Percentiles rank a stretch among this genome's conserved stretches.
Evolutionary conservation across 2,113 vertebrate species (phyloP).

Genomic region (Heterochromis multidens): DNA sequence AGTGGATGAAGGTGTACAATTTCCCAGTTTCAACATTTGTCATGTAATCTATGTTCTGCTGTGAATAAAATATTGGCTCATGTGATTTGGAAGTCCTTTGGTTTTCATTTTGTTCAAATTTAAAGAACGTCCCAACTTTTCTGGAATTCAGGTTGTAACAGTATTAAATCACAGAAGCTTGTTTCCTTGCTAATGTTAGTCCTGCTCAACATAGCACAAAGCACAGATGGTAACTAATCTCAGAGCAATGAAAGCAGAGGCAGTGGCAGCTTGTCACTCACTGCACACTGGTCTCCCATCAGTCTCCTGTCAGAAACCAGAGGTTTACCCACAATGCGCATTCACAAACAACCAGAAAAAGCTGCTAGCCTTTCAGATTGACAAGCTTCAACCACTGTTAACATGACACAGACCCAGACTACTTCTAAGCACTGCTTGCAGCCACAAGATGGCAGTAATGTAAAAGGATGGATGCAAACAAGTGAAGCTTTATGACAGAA

Average conservation of each 20-base stretch:
- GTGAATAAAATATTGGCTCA: no score
- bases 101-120: no score
- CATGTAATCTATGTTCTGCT: no score
- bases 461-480: not conserved
- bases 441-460: not conserved
- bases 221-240: not conserved
- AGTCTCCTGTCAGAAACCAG: not conserved
- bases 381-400: not conserved
- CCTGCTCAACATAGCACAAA: not conserved
- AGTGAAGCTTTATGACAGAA: not conserved
- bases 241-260: not conserved
- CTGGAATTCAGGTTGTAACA: no score
- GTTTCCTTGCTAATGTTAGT: not conserved
- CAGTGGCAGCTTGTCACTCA: not conserved
- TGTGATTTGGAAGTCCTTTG: no score
- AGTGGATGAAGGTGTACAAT: no score
- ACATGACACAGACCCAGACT: not conserved
- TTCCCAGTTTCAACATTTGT: no score
- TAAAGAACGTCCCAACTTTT: no score
- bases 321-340: not conserved
- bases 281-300: not conserved
- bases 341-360: not conserved
- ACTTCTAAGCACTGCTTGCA: not conserved
- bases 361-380: not conserved
- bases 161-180: no score